phyloP scores from a whole-genome alignment of 2,113 vertebrate genomes.

The Podilymbus podiceps region DNA sequence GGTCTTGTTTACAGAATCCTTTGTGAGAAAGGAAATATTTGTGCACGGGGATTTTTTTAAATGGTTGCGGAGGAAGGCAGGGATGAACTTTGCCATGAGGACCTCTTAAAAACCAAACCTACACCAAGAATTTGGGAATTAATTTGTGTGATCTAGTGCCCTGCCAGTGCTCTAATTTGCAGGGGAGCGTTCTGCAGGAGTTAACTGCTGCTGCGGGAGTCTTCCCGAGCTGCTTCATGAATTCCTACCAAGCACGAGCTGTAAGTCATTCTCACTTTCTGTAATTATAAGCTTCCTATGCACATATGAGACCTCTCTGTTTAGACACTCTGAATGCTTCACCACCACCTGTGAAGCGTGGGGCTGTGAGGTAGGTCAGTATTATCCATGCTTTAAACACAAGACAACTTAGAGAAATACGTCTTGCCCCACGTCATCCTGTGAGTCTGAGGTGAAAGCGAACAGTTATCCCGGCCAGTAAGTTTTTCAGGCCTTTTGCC shows the following conservation, averaged over 20 bases:
- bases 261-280: background rate
- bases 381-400: background rate
- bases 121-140: background rate
- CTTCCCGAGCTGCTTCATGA: background rate
- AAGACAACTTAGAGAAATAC: background rate
- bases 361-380: background rate
- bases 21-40: background rate
- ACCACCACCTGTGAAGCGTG: background rate
- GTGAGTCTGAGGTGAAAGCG: background rate
- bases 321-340: background rate
- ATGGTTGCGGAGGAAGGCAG: background rate
- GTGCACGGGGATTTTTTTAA: background rate
- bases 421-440: background rate
- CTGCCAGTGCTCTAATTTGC: background rate
- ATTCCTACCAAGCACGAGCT: background rate
- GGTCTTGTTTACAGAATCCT: background rate
- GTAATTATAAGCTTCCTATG: background rate
- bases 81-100: background rate
- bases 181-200: background rate
- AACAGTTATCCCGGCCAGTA: background rate
- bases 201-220: background rate
- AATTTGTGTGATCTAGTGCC: rapidly evolving
- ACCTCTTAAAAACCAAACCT: background rate
- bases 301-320: background rate
- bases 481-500: background rate